Conservation (phyloP, 2,113 vertebrate species). For the Nycticorax nycticorax region DNA sequence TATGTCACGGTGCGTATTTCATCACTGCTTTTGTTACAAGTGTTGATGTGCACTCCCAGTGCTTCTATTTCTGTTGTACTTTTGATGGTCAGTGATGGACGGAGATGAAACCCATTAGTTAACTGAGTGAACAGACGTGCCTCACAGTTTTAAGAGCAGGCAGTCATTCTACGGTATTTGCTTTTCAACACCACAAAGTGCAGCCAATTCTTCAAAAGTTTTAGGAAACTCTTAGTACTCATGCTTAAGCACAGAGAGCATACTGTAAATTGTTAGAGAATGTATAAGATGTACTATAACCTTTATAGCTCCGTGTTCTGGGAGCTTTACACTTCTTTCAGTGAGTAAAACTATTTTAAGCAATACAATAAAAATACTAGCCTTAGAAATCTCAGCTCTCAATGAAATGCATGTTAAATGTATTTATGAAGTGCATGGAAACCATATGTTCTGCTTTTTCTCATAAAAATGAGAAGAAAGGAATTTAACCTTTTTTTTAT, state of each 20-base stretch:
- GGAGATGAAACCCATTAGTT: not conserved
- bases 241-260: not conserved
- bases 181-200: not conserved
- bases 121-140: not conserved
- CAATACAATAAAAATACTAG: not conserved
- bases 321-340: not conserved
- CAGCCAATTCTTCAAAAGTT: not conserved
- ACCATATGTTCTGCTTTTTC: not conserved
- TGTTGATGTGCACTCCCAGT: not conserved
- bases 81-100: not conserved
- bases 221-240: not conserved
- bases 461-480: conserved; percentile 23
- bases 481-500: not conserved
- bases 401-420: conserved; percentile 11
- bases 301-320: not conserved
- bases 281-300: not conserved
- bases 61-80: not conserved
- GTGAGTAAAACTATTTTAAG: conserved; percentile 22
- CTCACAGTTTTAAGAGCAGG: not conserved
- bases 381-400: conserved; percentile 14
- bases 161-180: not conserved
- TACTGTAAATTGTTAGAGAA: not conserved
- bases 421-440: not conserved
- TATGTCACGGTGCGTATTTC: not conserved
- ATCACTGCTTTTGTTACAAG: not conserved